Base-by-base conservation (phyloP, 92 coral and sea anemone genomes). In the Nematostella vectensis region DNA sequence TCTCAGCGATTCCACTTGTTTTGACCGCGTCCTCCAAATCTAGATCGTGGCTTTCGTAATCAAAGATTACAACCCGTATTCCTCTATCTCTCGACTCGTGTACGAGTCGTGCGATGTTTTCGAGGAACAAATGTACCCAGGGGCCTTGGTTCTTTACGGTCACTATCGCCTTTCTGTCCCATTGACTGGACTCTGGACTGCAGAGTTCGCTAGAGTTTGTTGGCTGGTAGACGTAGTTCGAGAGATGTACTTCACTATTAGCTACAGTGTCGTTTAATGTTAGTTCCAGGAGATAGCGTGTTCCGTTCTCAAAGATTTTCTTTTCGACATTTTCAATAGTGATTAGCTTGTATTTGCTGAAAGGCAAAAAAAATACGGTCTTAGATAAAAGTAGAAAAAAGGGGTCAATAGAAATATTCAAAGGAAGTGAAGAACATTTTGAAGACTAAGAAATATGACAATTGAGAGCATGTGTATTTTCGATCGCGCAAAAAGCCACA, bases 51-150 rank as follows among this genome's bases (percentile, higher is more conserved):
- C 80, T 82, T 24, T 77, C 61, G 51, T 82, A 82, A 47, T 82
- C 89, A 70, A 76, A 82, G 6, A 82, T 47, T 3, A 76, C 69
- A 3, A 62, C 49, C 39, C 67, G 63, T 4, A 82, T 19, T 28
- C 67, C 62, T 11, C 50, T 59, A 29, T 82, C 89, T 42, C 54
- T 50, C 10, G 83, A 67, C 29, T 27, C 70, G 11, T 55, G 27
- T 33, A 74, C 28, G 29, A 82, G 36, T 24, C 38, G 44, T 4
- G 59, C 71, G 72, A 82, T 50, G 63, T 77, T 72, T 33, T 71
- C 60, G 6, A 82, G 55, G 22, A 82, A 67, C 30, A 70, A 68
- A 27, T 69, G 65, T n/a, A 82, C 19, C 89, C 89, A 82, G 8
- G 27, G 55, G 11, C 76, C 83, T 31, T 76, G 89, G 45, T 66